Evolutionary conservation across 1,140 invertebrate genomes (phyloP).

Genomic region (Penaeus indicus): DNA sequence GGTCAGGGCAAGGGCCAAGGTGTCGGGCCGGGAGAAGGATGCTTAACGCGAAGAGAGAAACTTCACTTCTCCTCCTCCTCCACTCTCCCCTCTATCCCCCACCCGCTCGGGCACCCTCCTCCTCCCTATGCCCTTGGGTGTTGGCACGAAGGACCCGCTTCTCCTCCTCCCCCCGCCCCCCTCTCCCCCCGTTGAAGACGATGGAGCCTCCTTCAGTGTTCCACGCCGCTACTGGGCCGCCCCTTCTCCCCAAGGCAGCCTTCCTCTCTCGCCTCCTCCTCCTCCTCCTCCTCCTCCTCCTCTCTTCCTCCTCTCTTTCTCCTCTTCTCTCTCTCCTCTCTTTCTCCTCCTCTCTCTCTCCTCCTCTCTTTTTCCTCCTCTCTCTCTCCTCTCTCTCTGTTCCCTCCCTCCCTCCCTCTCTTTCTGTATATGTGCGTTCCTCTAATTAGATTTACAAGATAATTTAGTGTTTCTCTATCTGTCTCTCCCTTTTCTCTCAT

Average conservation of each 20-base stretch:
- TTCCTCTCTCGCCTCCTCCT: neutral
- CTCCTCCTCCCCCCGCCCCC: neutral
- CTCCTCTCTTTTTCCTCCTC: neutral
- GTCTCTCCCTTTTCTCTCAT: neutral
- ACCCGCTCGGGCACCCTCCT: neutral
- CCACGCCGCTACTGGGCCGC: neutral
- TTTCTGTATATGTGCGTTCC: neutral
- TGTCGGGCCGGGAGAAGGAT: neutral
- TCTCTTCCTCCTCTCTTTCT: neutral
- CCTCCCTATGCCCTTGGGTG: neutral
- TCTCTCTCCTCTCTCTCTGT: neutral
- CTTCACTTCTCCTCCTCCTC: neutral
- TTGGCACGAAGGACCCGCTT: neutral
- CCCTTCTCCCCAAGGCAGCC: neutral
- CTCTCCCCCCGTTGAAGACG: neutral
- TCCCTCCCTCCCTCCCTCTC: constrained; percentile 10
- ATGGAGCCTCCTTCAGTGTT: neutral
- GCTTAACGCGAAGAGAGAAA: neutral
- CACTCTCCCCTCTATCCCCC: neutral
- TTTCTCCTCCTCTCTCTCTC: neutral
- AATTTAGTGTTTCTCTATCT: neutral
- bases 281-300: too few species aligned
- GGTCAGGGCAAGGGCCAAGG: too few species aligned
- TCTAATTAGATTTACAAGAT: neutral
- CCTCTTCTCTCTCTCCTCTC: too few species aligned